These are phyloP conservation scores for Salvelinus fontinalis DNA, from an alignment of 2,113 vertebrate genomes.

Conservation along the genomic window DNA sequence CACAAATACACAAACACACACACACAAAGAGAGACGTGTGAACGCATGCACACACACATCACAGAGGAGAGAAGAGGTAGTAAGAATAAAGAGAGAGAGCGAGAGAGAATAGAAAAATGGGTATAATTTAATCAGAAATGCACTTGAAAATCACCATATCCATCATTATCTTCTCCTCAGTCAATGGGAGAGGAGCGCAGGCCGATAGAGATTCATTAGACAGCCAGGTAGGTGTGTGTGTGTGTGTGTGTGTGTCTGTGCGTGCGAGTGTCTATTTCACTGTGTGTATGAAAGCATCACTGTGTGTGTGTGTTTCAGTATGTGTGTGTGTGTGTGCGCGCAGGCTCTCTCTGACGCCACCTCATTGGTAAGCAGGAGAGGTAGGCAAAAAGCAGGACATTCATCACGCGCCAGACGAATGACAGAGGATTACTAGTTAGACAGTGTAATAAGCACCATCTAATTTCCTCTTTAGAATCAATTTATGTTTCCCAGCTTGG, in stretches of 20 bases:
- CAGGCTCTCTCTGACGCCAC: constrained; percentile 26
- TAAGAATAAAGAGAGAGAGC: constrained; percentile 13
- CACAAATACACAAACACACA: constrained; percentile 3
- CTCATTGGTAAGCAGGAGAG: constrained; percentile 67
- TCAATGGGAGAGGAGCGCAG: constrained; percentile 49
- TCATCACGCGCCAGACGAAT: constrained; percentile 77
- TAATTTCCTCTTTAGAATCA: constrained; percentile 82
- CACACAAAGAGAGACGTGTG: too few relatives aligned
- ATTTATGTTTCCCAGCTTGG: constrained; percentile 79
- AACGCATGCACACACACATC: too few relatives aligned
- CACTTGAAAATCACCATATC: constrained; percentile 65
- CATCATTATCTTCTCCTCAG: constrained; percentile 60
- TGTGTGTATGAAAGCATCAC: not conserved
- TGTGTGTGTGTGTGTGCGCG: constrained; percentile 1
- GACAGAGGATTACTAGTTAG: constrained; percentile 71
- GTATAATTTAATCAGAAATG: constrained; percentile 62
- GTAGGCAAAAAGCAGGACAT: constrained; percentile 68
- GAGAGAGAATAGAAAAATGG: constrained; percentile 32
- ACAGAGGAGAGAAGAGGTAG: constrained; percentile 11
- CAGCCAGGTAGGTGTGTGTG: constrained; percentile 44
- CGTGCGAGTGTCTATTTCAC: not conserved
- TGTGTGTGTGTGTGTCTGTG: not conserved
- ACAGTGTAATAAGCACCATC: constrained; percentile 78
- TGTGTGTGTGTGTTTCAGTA: not conserved
- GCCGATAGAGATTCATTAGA: constrained; percentile 53